These are phyloP conservation scores for Eupithecia vulgata DNA, from an alignment of 2,888 invertebrate species.

Conservation along the genomic window DNA sequence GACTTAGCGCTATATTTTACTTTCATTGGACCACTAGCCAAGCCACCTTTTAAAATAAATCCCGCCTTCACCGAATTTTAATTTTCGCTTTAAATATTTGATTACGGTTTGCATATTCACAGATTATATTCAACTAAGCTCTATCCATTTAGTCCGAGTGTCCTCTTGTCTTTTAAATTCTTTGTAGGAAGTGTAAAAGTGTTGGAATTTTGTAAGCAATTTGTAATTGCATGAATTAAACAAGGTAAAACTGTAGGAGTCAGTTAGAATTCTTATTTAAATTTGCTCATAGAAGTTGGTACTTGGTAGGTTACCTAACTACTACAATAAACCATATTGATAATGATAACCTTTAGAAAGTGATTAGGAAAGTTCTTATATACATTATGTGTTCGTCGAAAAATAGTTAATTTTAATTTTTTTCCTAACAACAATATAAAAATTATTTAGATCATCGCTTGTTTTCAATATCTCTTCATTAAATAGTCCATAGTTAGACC, in stretches of 20 bases:
- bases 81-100: conserved; percentile 25
- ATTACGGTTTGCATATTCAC: conserved; percentile 26
- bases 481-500: too few species aligned
- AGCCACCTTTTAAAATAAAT: neutral
- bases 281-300: too few species aligned
- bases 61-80: neutral
- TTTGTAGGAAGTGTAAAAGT: neutral
- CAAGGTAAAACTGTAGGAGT: neutral
- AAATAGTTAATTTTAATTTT: too few species aligned
- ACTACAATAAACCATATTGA: too few species aligned
- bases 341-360: too few species aligned
- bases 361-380: too few species aligned
- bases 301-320: too few species aligned
- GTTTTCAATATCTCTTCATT: too few species aligned
- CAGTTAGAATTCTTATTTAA: neutral
- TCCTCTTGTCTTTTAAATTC: conserved; percentile 5
- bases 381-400: too few species aligned
- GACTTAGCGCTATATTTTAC: neutral
- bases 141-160: conserved; percentile 8
- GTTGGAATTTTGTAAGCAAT: neutral
- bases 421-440: too few species aligned
- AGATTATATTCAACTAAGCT: conserved; percentile 6
- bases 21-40: neutral
- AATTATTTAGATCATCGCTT: too few species aligned
- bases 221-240: neutral